Conservation (phyloP, 2,888 invertebrate species). For the Lepidonotus clava region DNA sequence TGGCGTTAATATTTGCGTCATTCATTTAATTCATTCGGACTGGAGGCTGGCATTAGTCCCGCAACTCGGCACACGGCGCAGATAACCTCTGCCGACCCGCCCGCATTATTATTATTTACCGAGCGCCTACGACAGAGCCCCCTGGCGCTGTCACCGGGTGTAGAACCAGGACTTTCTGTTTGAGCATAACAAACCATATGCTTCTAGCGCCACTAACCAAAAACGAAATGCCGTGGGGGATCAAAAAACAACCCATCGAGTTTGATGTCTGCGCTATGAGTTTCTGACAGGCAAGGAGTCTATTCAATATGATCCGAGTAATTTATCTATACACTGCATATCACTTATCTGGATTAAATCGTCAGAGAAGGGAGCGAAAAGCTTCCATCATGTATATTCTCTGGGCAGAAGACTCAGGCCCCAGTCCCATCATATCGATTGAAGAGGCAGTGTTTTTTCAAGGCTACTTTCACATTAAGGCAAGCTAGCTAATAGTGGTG, state of each 20-base stretch:
- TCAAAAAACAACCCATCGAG: too few relatives aligned
- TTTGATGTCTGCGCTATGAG: neutral
- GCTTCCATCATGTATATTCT: neutral
- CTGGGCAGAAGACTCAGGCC: neutral
- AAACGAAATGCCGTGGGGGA: too few relatives aligned
- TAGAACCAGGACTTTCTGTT: too few relatives aligned
- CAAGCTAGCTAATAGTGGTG: neutral
- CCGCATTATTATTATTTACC: constrained; percentile 26
- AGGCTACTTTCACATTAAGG: neutral
- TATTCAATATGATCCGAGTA: neutral
- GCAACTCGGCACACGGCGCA: constrained; percentile 3
- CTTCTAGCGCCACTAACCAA: too few relatives aligned
- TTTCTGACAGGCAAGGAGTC: neutral
- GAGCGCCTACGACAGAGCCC: neutral
- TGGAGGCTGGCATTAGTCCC: constrained; percentile 12
- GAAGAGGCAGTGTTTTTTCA: neutral
- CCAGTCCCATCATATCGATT: neutral
- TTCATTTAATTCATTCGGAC: constrained; percentile 4
- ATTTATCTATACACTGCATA: constrained; percentile 20
- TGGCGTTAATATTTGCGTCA: constrained; percentile 12
- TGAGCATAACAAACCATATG: too few relatives aligned
- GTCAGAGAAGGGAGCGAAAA: neutral
- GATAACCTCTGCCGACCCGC: neutral
- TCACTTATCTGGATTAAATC: constrained; percentile 24
- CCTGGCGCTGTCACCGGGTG: too few relatives aligned